A percentile compares a stretch with the other conserved stretches of the same genome.
Conservation (phyloP, 2,113 vertebrate genomes). For the Phocoena phocoena region DNA sequence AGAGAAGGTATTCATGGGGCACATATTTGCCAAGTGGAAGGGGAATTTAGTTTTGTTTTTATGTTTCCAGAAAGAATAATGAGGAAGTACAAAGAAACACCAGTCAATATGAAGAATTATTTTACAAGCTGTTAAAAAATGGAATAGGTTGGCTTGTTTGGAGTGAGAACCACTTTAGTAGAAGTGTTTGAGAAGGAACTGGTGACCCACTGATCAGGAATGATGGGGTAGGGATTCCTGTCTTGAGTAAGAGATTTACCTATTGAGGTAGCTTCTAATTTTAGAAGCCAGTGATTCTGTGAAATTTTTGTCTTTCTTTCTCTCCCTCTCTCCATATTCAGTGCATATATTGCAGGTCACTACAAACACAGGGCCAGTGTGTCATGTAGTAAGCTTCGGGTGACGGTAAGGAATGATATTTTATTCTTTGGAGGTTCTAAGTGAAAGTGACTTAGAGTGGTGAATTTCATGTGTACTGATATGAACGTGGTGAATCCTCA, state of each 20-base stretch:
- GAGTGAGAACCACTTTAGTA: not conserved
- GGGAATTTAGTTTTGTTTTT: not conserved
- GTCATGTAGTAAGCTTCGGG: not conserved
- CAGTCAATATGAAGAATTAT: not conserved
- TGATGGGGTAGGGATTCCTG: too few relatives aligned
- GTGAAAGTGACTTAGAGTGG: conserved; percentile 33
- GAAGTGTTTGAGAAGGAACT: not conserved
- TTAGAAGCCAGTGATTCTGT: not conserved
- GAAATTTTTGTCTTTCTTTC: not conserved
- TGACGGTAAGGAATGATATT: not conserved
- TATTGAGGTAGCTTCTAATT: not conserved
- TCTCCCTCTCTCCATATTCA: not conserved
- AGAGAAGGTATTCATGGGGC: not conserved
- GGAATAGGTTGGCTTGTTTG: not conserved
- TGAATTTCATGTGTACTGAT: too few relatives aligned
- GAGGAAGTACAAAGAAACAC: not conserved
- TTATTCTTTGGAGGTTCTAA: conserved; percentile 51
- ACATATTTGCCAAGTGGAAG: not conserved
- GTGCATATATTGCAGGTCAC: not conserved
- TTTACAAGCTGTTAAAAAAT: not conserved
- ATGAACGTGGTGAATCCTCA: not conserved
- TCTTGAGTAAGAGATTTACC: not conserved
- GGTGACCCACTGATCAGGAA: not conserved
- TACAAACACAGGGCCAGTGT: not conserved
- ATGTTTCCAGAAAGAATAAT: not conserved